phyloP scores from a whole-genome alignment of 1,140 invertebrate species.

The Monochamus saltuarius region DNA sequence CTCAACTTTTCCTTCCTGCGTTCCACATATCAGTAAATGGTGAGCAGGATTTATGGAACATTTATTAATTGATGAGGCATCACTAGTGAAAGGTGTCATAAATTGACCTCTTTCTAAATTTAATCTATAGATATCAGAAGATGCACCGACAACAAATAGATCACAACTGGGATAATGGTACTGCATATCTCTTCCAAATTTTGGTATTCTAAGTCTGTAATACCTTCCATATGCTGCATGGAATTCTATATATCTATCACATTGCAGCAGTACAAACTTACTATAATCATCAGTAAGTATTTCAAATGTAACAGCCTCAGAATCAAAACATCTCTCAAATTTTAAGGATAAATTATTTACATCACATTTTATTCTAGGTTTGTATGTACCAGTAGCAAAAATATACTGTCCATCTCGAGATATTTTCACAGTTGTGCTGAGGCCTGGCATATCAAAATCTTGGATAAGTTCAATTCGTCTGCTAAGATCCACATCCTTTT shows the following conservation, averaged over 20 bases:
- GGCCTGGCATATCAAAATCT: conserved; percentile 98
- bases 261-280: conserved; percentile 81
- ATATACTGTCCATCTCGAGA: conserved; percentile 94
- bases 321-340: conserved; percentile 97
- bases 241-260: conserved; percentile 91
- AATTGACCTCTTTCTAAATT: conserved; percentile 96
- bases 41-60: conserved; percentile 87
- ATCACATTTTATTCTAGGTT: conserved; percentile 95
- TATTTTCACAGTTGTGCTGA: conserved; percentile 82
- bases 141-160: conserved; percentile 86
- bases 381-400: conserved; percentile 92
- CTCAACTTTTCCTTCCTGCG: conserved; percentile 89
- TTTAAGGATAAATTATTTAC: conserved; percentile 95
- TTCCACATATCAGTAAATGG: conserved; percentile 84
- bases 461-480: conserved; percentile 94
- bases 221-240: conserved; percentile 91
- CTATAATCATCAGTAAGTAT: conserved; percentile 87
- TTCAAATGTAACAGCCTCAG: conserved; percentile 88
- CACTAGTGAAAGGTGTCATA: conserved; percentile 77
- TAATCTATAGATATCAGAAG: conserved; percentile 87
- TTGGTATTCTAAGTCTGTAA: conserved; percentile 88
- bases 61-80: conserved; percentile 78
- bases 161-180: conserved; percentile 92
- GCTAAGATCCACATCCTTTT: conserved; percentile 91
- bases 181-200: conserved; percentile 91